Percentiles rank a stretch among this genome's conserved stretches.
These are phyloP conservation scores for Scomber scombrus DNA, from an alignment of 2,113 vertebrate species.

Conservation along the genomic window DNA sequence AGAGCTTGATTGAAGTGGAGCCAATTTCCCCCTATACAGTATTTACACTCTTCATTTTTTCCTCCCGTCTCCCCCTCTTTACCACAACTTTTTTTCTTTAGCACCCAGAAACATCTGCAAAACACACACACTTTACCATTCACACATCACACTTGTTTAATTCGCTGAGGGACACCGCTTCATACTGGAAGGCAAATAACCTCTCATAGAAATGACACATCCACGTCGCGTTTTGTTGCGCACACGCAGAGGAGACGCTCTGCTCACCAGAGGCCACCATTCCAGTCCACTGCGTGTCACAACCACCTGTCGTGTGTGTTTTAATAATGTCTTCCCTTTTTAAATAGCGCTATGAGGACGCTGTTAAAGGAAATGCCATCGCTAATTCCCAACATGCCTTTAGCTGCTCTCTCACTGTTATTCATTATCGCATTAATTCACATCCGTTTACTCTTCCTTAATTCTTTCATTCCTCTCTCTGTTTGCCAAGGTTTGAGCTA, in stretches of 20 bases:
- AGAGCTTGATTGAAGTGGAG: constrained; percentile 81
- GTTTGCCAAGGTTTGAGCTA: constrained; percentile 68
- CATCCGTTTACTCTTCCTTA: constrained; percentile 57
- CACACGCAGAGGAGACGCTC: constrained; percentile 47
- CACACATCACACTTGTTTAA: constrained; percentile 50
- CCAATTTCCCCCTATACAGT: constrained; percentile 76
- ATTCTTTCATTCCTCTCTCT: constrained; percentile 68
- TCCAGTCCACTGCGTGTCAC: constrained; percentile 57
- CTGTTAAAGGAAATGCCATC: constrained; percentile 62
- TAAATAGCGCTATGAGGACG: constrained; percentile 64
- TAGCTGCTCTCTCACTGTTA: constrained; percentile 52
- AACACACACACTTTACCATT: constrained; percentile 39
- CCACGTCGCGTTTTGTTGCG: constrained; percentile 41
- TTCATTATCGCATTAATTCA: constrained; percentile 47
- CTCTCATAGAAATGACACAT: constrained; percentile 47
- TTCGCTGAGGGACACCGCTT: constrained; percentile 47
- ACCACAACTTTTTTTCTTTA: constrained; percentile 50
- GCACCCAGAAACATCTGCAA: constrained; percentile 54
- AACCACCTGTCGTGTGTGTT: constrained; percentile 68
- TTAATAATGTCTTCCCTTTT: constrained; percentile 77
- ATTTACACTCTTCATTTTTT: constrained; percentile 65
- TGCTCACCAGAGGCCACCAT: constrained; percentile 52
- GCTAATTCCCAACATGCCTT: constrained; percentile 70
- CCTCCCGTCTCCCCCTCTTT: neutral
- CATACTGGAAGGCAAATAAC: constrained; percentile 48